These are phyloP conservation scores for Columba janthina DNA, from an alignment of 2,113 vertebrate genomes.

Conservation along the genomic window DNA sequence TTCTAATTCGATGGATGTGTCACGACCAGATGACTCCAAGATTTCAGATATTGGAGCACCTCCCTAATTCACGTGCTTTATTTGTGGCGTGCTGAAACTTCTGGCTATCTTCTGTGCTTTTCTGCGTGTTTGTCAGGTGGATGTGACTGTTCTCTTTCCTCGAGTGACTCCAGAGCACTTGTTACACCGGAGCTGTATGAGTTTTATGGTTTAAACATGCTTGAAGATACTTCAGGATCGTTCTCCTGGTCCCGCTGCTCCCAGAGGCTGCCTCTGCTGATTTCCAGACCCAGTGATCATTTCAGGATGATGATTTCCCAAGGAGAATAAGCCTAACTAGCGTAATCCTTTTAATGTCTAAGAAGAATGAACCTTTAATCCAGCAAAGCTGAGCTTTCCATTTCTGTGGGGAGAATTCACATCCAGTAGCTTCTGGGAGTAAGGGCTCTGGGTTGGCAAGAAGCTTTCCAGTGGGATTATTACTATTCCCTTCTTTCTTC, in stretches of 20 bases:
- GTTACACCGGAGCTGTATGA: rapidly evolving
- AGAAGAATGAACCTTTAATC: neutral
- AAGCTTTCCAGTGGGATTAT: neutral
- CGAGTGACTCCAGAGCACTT: neutral
- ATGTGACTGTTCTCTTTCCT: neutral
- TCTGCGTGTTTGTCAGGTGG: neutral
- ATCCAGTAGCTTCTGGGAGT: neutral
- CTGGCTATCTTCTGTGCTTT: neutral
- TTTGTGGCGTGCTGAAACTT: neutral
- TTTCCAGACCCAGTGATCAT: neutral
- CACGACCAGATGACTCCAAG: slow-evolving; percentile 53
- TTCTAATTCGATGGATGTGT: slow-evolving; percentile 48
- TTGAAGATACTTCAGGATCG: neutral
- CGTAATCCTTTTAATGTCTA: neutral
- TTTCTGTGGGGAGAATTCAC: neutral
- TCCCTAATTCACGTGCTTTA: neutral
- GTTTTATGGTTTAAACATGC: neutral
- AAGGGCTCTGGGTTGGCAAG: neutral
- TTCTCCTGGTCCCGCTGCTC: neutral
- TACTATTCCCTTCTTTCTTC: neutral
- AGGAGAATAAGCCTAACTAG: neutral
- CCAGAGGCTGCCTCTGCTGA: neutral
- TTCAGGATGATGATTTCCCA: neutral
- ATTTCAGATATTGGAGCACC: neutral
- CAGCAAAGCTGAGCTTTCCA: slow-evolving; percentile 20